A percentile compares a stretch with the other conserved stretches of the same genome.
These are phyloP conservation scores for Nemotelus pantherinus DNA, from an alignment of 2,888 invertebrate genomes.

Conservation along the genomic window DNA sequence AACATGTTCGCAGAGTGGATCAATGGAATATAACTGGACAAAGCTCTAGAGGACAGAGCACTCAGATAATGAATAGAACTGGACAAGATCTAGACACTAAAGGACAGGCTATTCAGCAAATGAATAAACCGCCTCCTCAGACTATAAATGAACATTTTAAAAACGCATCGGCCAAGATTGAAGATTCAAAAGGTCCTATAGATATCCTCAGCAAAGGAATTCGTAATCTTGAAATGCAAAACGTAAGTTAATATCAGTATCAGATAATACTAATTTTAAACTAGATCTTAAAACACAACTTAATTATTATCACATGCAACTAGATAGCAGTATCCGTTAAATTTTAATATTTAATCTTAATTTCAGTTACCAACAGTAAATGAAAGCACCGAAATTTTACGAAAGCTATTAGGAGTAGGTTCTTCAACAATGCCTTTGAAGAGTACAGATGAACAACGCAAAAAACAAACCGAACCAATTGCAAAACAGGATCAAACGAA, in stretches of 20 bases:
- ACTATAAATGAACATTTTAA: too few relatives aligned
- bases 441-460: not conserved
- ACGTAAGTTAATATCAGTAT: not conserved
- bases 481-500: not conserved
- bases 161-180: not conserved
- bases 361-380: not conserved
- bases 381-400: slow-evolving; percentile 22
- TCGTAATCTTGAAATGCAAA: not conserved
- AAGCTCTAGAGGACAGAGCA: too few relatives aligned
- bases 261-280: too few relatives aligned
- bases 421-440: not conserved
- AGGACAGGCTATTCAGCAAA: too few relatives aligned
- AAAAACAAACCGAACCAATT: not conserved
- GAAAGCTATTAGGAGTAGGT: slow-evolving; percentile 8
- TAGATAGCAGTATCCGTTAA: not conserved
- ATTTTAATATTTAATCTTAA: not conserved
- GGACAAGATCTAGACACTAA: too few relatives aligned
- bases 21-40: too few relatives aligned
- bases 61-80: too few relatives aligned
- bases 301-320: too few relatives aligned
- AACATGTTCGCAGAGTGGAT: too few relatives aligned
- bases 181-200: not conserved
- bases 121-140: too few relatives aligned
- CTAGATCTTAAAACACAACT: too few relatives aligned
- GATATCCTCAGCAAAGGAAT: not conserved